Percentiles rank a stretch among this genome's conserved stretches.
Conservation (phyloP, 2,113 vertebrate species). For the Cathartes aura region DNA sequence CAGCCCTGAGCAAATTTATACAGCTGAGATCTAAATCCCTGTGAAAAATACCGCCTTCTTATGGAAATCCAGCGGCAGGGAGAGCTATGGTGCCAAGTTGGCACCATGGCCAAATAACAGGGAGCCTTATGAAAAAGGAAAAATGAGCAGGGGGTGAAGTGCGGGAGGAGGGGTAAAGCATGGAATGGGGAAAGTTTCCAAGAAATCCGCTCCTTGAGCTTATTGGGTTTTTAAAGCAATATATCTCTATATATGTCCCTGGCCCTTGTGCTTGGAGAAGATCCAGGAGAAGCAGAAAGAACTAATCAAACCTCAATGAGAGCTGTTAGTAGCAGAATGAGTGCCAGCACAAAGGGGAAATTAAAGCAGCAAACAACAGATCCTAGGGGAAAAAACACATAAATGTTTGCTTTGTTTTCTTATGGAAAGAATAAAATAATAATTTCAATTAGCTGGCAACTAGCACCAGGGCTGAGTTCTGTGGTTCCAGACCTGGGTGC, state of each 20-base stretch:
- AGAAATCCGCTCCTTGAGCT: constrained; percentile 34
- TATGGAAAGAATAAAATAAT: not conserved
- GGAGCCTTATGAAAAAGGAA: constrained; percentile 46
- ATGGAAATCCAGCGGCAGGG: constrained; percentile 49
- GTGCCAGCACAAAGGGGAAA: constrained; percentile 32
- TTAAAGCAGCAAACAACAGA: constrained; percentile 1
- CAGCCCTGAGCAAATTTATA: constrained; percentile 39
- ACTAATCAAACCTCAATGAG: constrained; percentile 54
- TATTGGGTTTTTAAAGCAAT: constrained; percentile 54
- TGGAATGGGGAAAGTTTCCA: constrained; percentile 54
- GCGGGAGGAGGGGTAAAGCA: not conserved
- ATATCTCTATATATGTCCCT: constrained; percentile 64
- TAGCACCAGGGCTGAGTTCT: not conserved
- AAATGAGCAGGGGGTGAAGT: constrained; percentile 38
- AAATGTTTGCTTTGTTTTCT: not conserved
- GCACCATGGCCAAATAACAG: constrained; percentile 36
- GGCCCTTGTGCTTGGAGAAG: constrained; percentile 49
- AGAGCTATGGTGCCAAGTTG: constrained; percentile 46
- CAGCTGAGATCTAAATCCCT: constrained; percentile 60
- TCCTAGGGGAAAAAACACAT: not conserved
- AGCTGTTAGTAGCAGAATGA: constrained; percentile 36
- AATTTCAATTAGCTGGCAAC: not conserved
- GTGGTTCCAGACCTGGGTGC: not conserved
- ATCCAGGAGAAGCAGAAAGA: constrained; percentile 65
- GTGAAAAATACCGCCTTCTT: constrained; percentile 56